A percentile compares a stretch with the other conserved stretches of the same genome.
Conservation (phyloP, 2,113 vertebrate species). For the Psilopogon haemacephalus region DNA sequence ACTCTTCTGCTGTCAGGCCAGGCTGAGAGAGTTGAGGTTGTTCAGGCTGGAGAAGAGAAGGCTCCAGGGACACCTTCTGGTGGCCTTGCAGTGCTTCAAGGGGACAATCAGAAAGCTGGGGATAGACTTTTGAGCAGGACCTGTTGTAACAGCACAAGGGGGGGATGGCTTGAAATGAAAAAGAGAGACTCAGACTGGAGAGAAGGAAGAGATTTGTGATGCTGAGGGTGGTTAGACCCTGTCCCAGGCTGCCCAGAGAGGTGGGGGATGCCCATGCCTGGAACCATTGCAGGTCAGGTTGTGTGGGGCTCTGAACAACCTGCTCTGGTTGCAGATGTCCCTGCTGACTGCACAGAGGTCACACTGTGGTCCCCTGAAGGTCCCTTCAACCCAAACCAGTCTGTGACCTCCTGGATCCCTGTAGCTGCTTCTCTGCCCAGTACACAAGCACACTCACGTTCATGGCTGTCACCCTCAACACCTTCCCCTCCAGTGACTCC, state of each 20-base stretch:
- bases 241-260: too few relatives aligned
- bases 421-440: neutral
- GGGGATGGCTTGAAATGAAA: neutral
- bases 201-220: neutral
- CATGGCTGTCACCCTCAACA: fast-evolving
- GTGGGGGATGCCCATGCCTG: too few relatives aligned
- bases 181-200: neutral
- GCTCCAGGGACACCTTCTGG: neutral
- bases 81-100: neutral
- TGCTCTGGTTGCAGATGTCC: neutral
- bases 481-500: neutral
- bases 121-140: too few relatives aligned
- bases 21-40: neutral
- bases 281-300: neutral
- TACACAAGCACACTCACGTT: neutral
- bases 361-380: neutral
- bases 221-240: too few relatives aligned
- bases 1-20: neutral
- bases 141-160: neutral
- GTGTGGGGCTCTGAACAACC: neutral
- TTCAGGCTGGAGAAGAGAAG: neutral
- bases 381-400: neutral
- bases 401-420: neutral
- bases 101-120: neutral
- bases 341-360: neutral